Percentiles rank a stretch among this genome's conserved stretches.
Conservation (phyloP, 2,113 vertebrate genomes). For the Cichladusa arquata region DNA sequence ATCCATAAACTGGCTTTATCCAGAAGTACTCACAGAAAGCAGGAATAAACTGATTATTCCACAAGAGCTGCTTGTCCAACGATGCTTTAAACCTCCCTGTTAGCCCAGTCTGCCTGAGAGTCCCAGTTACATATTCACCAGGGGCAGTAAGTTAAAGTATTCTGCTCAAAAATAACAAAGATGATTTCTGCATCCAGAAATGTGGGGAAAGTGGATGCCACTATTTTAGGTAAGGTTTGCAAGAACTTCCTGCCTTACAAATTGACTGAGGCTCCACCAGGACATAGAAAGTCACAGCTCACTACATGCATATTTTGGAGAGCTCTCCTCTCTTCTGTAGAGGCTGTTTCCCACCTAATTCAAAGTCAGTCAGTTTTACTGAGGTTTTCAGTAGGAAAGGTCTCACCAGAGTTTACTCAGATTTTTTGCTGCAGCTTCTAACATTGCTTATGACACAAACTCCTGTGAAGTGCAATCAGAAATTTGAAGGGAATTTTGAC, state of each 20-base stretch:
- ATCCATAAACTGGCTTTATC: not conserved
- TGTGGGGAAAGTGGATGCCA: not conserved
- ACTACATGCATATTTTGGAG: not conserved
- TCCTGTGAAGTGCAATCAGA: not conserved
- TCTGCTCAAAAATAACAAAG: not conserved
- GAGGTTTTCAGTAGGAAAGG: not conserved
- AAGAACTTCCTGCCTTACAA: not conserved
- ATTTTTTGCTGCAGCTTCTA: not conserved
- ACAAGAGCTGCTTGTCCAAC: not conserved
- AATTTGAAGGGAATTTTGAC: not conserved
- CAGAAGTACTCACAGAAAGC: not conserved
- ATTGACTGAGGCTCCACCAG: not conserved
- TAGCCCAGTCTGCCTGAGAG: not conserved
- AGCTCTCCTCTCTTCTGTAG: not conserved
- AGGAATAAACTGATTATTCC: not conserved
- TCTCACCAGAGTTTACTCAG: not conserved
- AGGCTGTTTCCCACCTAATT: not conserved
- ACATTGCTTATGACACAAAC: not conserved
- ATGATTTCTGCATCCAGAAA: not conserved
- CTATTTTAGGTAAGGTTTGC: not conserved
- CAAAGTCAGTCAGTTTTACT: not conserved
- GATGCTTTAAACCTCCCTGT: not conserved
- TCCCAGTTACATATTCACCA: not conserved
- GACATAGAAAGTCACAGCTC: accelerated
- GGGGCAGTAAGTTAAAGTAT: not conserved